A percentile compares a stretch with the other conserved stretches of the same genome.
These are phyloP conservation scores for Lichenostomus cassidix DNA, from an alignment of 2,113 vertebrate species.

Conservation along the genomic window DNA sequence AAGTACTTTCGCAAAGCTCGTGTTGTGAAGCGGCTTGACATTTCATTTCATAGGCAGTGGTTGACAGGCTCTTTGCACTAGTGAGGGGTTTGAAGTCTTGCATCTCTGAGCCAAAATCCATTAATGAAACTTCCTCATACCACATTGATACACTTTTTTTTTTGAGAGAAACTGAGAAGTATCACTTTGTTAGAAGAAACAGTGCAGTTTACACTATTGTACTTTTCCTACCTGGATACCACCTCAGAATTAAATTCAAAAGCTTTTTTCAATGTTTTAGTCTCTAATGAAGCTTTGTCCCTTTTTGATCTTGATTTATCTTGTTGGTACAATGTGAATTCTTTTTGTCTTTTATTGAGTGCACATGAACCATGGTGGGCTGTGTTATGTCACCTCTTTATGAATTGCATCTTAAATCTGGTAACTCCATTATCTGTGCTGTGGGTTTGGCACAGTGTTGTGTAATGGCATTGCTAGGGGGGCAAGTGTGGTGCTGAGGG, in stretches of 20 bases:
- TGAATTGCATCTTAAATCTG: neutral
- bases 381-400: neutral
- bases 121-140: neutral
- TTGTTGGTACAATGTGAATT: neutral
- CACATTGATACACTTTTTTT: neutral
- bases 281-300: neutral
- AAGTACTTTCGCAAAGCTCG: neutral
- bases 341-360: neutral
- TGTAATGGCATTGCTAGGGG: neutral
- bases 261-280: neutral
- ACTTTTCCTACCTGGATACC: neutral
- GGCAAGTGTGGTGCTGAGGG: neutral
- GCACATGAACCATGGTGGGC: neutral
- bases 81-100: neutral
- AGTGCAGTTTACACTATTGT: neutral
- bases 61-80: neutral
- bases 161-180: neutral
- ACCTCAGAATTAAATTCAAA: neutral
- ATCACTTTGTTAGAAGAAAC: neutral
- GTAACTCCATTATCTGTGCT: neutral
- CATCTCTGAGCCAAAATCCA: neutral
- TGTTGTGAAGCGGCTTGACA: neutral
- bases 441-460: neutral
- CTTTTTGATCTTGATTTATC: neutral
- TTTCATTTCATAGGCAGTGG: neutral